These are phyloP conservation scores for Trypoxylus dichotomus DNA, from an alignment of 1,140 invertebrate genomes.

Conservation along the genomic window DNA sequence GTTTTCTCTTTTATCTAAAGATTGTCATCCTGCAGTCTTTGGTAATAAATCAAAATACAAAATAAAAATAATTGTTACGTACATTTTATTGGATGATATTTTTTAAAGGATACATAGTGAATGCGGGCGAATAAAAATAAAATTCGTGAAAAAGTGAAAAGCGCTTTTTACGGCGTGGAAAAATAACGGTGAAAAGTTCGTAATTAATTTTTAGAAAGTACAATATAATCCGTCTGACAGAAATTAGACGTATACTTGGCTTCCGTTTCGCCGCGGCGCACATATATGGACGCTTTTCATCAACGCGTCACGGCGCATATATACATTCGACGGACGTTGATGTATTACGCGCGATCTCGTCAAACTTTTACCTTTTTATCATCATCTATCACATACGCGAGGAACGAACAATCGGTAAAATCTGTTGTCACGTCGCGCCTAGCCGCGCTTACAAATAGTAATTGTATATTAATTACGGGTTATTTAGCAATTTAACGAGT, in stretches of 20 bases:
- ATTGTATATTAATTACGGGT: slow-evolving; percentile 13
- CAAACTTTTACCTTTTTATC: slow-evolving; percentile 23
- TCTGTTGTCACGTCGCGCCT: neutral
- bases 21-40: no score
- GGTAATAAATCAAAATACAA: no score
- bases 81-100: no score
- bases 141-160: neutral
- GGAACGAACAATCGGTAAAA: slow-evolving; percentile 12
- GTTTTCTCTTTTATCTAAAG: no score
- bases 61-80: no score
- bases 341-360: slow-evolving; percentile 2
- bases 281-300: neutral
- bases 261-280: neutral
- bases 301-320: neutral
- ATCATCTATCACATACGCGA: neutral
- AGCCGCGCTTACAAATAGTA: slow-evolving; percentile 13
- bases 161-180: no score
- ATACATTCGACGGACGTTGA: slow-evolving; percentile 9
- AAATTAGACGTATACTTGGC: neutral
- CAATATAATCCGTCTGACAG: neutral
- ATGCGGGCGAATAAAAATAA: no score
- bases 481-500: slow-evolving; percentile 21
- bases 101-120: no score
- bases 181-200: neutral
- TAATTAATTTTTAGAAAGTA: slow-evolving; percentile 21